Evolutionary conservation across 2,113 vertebrate species (phyloP).

Genomic region (Strix uralensis): DNA sequence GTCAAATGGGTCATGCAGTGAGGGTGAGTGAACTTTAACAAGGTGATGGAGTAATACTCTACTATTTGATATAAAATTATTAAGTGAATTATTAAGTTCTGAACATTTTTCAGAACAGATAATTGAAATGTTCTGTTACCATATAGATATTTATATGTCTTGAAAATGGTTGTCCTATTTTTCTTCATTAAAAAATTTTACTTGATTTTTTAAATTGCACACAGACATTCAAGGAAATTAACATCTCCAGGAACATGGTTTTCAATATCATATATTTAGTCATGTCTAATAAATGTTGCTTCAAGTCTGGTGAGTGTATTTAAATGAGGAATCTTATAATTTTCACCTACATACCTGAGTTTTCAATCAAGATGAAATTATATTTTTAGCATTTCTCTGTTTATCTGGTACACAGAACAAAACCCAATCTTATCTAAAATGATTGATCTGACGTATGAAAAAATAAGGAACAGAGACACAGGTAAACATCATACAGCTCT

Average conservation of each 20-base stretch:
- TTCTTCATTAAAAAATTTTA: background rate
- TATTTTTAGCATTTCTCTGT: background rate
- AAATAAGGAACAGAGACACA: background rate
- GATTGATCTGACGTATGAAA: background rate
- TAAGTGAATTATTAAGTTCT: background rate
- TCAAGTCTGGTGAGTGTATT: background rate
- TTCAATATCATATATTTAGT: background rate
- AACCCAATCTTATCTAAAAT: background rate
- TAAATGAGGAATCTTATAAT: background rate
- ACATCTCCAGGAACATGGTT: background rate
- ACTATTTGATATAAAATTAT: background rate
- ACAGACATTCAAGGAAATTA: background rate
- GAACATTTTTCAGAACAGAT: background rate
- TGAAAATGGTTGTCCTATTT: background rate
- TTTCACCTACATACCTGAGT: background rate
- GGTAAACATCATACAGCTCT: background rate
- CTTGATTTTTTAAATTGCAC: background rate
- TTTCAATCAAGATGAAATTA: background rate
- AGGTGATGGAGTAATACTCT: accelerated
- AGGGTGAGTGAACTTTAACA: background rate
- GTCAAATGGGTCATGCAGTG: background rate
- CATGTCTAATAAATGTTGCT: background rate
- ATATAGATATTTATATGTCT: background rate
- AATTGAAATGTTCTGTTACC: background rate
- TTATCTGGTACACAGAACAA: background rate